These are phyloP conservation scores for Desmodus rotundus DNA, from an alignment of 2,113 vertebrate genomes.

Conservation along the genomic window DNA sequence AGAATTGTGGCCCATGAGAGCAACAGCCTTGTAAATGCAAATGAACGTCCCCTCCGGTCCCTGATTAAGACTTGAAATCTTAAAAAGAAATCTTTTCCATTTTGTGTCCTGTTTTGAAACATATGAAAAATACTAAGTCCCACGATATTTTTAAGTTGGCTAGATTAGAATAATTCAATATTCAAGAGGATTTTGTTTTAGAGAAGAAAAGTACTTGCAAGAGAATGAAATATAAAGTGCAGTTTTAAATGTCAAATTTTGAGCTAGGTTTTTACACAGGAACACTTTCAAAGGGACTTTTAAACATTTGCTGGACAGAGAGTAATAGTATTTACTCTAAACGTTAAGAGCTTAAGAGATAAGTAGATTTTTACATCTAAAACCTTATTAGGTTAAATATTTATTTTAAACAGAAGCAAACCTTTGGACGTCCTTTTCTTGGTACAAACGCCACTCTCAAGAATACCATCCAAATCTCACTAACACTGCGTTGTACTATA, in stretches of 20 bases:
- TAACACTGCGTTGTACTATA: background rate
- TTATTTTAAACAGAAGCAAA: constrained; percentile 23
- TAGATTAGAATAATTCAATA: constrained; percentile 37
- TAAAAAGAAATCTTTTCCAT: background rate
- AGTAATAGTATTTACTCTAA: background rate
- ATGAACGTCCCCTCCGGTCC: background rate
- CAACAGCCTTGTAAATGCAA: background rate
- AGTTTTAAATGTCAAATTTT: background rate
- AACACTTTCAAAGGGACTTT: background rate
- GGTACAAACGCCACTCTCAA: background rate
- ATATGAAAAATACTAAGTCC: background rate
- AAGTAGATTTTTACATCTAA: background rate
- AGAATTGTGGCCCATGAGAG: background rate
- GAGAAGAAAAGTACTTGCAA: background rate
- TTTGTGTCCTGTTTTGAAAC: background rate
- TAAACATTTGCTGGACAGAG: background rate
- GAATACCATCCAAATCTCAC: background rate
- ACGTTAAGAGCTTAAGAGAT: background rate
- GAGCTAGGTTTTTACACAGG: background rate
- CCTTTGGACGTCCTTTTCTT: background rate
- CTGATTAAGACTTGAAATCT: background rate
- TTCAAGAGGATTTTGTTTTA: background rate
- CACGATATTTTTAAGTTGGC: background rate
- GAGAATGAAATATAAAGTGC: background rate
- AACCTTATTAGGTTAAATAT: constrained; percentile 5